These are phyloP conservation scores for Fundulus diaphanus DNA, from an alignment of 2,797 vertebrate genomes.

Conservation along the genomic window DNA sequence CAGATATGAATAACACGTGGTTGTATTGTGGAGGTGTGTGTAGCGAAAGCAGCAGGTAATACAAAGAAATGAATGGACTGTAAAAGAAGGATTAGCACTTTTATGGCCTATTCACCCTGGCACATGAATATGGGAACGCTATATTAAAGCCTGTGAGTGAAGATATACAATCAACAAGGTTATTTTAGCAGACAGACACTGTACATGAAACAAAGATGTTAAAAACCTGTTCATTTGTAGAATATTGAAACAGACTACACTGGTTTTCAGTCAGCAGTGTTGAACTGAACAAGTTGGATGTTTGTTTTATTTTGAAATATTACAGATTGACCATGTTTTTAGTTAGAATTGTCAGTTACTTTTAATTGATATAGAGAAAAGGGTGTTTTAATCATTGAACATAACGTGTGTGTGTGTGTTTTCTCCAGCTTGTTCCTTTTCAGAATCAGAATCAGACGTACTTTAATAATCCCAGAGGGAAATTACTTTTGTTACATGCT, in stretches of 20 bases:
- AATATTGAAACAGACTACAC: background rate
- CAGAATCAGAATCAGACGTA: too few species aligned
- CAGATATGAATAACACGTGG: slow-evolving; percentile 49
- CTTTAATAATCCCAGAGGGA: too few species aligned
- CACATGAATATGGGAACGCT: slow-evolving; percentile 27
- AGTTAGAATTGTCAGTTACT: background rate
- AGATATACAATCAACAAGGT: slow-evolving; percentile 39
- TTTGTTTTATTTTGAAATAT: background rate
- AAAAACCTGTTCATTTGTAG: slow-evolving; percentile 23
- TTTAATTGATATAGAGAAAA: background rate
- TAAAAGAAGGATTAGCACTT: slow-evolving; percentile 63
- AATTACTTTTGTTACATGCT: too few species aligned
- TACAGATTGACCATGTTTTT: background rate
- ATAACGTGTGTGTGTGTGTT: too few species aligned
- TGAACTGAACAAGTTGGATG: background rate
- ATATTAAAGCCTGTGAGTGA: slow-evolving; percentile 31
- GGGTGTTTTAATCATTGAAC: too few species aligned
- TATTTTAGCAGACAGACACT: slow-evolving; percentile 26
- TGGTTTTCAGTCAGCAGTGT: background rate
- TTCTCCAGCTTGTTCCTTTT: too few species aligned
- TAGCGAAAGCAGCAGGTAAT: slow-evolving; percentile 41
- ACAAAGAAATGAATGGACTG: slow-evolving; percentile 55
- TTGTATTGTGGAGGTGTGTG: slow-evolving; percentile 43
- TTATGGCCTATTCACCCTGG: slow-evolving; percentile 46
- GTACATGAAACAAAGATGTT: slow-evolving; percentile 26